Evolutionary conservation across 2,797 vertebrate species (phyloP), one percentile per base, ranked within the genome.

Genomic region (Phalloptychus januarius): DNA sequence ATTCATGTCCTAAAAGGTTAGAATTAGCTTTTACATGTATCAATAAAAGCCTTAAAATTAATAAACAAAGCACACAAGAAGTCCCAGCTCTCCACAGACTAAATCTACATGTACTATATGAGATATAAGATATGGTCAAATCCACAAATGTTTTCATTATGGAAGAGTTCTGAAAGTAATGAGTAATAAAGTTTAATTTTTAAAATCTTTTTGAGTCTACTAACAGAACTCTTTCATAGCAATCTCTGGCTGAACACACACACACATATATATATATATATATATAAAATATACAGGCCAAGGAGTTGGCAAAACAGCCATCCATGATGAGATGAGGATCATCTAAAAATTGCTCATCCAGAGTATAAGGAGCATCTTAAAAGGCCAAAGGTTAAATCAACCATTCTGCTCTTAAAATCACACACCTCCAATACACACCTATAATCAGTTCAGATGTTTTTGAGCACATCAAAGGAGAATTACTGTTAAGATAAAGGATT

Each of bases 81-180:
- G 71, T 72, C 84, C 81, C 88, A 36, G 84, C 72, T 91, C 90
- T 91, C 44, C 90, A 91, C 89, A 72, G 88, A 86, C 91, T 92
- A 93, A 93, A 81, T 84, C 93, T 90, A 92, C 84, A 89, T 74
- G 74, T 76, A 86, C 76, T 82, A 84, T 79, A 90, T 89, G 81
- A 89, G 72, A 89, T 83, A 94, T 91, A 89, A 92, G 84, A 94
- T 92, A 94, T 78, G 86, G 89, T 88, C 89, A 93, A 91, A 91
- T 91, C 89, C 89, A 94, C 89, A 93, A 82, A 94, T 89, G 82
- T 85, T 87, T 90, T 82, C 65, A 75, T 80, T 88, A 92, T 92
- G 91, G 87, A 93, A 92, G 92, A 95, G 93, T 92, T 93, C 92
- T 94, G 91, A 85, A 93, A 92, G 56, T 83, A 85, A 85, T 10